phyloP scores from a whole-genome alignment of 1,140 invertebrate species.

The Pantala flavescens region DNA sequence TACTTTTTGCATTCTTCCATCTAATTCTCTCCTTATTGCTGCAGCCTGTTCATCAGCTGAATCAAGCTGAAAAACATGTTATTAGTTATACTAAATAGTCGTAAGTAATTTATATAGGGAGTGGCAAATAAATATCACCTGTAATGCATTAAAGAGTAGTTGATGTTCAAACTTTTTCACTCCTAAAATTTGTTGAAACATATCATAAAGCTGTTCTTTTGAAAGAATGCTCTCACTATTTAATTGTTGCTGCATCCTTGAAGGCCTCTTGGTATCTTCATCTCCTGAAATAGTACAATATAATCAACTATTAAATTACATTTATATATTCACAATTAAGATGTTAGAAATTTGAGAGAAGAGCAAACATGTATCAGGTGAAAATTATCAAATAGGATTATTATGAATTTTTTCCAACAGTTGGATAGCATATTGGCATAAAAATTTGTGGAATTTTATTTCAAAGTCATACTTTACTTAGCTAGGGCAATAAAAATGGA shows the following conservation, averaged over 20 bases:
- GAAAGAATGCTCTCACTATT: constrained; percentile 86
- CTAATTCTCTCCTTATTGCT: constrained; percentile 94
- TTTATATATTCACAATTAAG: too few relatives aligned
- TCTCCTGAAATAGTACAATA: constrained; percentile 45
- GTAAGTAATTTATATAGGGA: neutral
- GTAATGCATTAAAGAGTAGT: constrained; percentile 94
- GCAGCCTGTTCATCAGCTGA: constrained; percentile 99
- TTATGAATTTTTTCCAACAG: too few relatives aligned
- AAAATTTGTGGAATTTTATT: too few relatives aligned
- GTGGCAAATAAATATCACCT: constrained; percentile 46
- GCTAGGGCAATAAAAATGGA: too few relatives aligned
- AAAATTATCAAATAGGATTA: too few relatives aligned
- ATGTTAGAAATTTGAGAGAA: too few relatives aligned
- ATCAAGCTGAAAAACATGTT: constrained; percentile 62
- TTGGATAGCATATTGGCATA: too few relatives aligned
- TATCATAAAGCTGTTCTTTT: constrained; percentile 97
- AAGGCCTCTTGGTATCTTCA: constrained; percentile 76
- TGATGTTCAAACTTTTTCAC: constrained; percentile 99
- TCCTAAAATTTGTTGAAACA: constrained; percentile 97
- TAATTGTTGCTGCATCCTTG: constrained; percentile 71
- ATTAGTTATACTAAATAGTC: neutral
- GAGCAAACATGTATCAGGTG: too few relatives aligned
- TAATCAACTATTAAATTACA: neutral
- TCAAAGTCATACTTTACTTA: too few relatives aligned
- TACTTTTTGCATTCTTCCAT: constrained; percentile 91